A percentile compares a stretch with the other conserved stretches of the same genome.
Conservation (phyloP, 2,888 invertebrate species). For the Tachina lurida region DNA sequence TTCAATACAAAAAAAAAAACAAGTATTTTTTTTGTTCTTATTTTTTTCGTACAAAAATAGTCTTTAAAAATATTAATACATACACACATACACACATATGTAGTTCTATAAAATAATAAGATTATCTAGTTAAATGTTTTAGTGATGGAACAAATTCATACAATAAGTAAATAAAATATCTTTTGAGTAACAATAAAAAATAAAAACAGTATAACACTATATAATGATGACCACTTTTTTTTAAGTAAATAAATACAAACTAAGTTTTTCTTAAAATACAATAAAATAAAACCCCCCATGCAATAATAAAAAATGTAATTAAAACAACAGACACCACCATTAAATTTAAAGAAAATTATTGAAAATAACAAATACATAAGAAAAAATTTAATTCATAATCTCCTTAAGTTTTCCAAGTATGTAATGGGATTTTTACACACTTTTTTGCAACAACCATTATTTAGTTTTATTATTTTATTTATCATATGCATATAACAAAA, state of each 20-base stretch:
- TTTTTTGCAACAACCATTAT: not conserved
- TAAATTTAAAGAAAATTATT: constrained; percentile 63
- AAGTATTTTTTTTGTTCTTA: not conserved
- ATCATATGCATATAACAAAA: constrained; percentile 4
- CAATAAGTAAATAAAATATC: constrained; percentile 31
- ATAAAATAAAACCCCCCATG: constrained; percentile 33
- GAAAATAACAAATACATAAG: constrained; percentile 4
- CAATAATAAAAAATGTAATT: constrained; percentile 55
- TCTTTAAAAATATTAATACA: not conserved
- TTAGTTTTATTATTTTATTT: not conserved
- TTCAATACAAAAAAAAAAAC: too few relatives aligned
- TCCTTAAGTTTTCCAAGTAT: not conserved
- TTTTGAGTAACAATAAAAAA: constrained; percentile 44
- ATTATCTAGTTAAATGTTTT: constrained; percentile 44
- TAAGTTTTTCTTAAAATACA: constrained; percentile 38
- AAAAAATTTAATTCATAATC: not conserved
- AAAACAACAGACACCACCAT: constrained; percentile 73
- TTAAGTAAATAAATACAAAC: constrained; percentile 7
- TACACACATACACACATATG: too few relatives aligned
- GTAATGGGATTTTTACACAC: not conserved
- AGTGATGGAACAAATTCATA: constrained; percentile 35
- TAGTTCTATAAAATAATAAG: constrained; percentile 34
- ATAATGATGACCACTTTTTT: constrained; percentile 48
- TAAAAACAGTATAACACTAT: constrained; percentile 24
- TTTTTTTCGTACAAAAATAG: not conserved